Conservation (phyloP, 2,797 vertebrate genomes). For the Apogon hyalosoma region DNA sequence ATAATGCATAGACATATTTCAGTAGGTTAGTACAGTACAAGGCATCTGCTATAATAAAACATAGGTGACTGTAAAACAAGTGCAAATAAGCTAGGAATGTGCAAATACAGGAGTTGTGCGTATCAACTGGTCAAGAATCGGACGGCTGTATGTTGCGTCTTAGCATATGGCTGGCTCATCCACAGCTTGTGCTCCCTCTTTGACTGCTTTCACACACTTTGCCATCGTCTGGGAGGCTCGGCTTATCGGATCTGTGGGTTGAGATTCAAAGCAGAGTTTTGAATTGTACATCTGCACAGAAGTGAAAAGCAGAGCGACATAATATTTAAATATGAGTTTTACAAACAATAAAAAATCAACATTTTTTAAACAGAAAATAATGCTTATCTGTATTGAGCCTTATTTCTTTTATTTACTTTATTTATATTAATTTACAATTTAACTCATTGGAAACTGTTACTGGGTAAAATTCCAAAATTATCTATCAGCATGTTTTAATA, state of each 20-base stretch:
- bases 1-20: conserved; percentile 14
- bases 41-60: conserved; percentile 30
- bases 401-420: too few species aligned
- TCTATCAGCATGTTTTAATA: too few species aligned
- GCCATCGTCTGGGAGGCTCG: conserved; percentile 95
- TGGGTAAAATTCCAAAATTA: too few species aligned
- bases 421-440: too few species aligned
- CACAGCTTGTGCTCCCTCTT: conserved; percentile 88
- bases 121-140: conserved; percentile 30
- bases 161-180: conserved; percentile 91
- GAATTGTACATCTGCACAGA: background rate
- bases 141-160: conserved; percentile 48
- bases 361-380: too few species aligned
- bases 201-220: conserved; percentile 93
- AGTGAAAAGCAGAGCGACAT: background rate
- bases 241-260: conserved; percentile 89
- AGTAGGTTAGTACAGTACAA: conserved; percentile 37
- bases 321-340: background rate
- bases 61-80: conserved; percentile 27
- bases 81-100: conserved; percentile 61
- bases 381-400: too few species aligned
- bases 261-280: conserved; percentile 37
- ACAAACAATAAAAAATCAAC: too few species aligned
- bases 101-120: conserved; percentile 66
- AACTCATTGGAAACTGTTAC: too few species aligned